Conservation (phyloP, 2,113 vertebrate genomes). For the Sinocyclocheilus rhinocerous region DNA sequence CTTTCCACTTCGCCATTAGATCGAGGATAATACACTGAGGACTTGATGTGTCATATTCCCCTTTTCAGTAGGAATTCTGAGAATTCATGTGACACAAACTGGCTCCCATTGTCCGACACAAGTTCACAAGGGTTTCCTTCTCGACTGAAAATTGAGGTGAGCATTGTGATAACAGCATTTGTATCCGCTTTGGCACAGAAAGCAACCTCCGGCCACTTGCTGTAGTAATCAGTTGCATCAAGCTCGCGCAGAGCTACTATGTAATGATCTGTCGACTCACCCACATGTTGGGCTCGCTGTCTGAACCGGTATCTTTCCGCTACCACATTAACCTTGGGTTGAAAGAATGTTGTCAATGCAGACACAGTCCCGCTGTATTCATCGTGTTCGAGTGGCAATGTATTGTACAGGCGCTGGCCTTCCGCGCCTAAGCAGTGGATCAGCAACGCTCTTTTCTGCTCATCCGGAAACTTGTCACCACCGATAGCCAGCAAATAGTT, state of each 20-base stretch:
- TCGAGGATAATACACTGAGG: neutral
- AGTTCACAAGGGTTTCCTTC: neutral
- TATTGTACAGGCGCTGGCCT: neutral
- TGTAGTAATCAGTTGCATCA: too few relatives aligned
- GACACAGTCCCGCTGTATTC: neutral
- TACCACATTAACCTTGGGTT: constrained; percentile 10
- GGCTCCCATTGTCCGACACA: neutral
- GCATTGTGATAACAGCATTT: too few relatives aligned
- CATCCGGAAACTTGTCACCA: neutral
- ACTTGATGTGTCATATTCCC: neutral
- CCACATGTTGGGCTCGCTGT: neutral
- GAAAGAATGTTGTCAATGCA: neutral
- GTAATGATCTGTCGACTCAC: too few relatives aligned
- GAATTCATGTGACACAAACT: neutral
- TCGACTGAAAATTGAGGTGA: neutral
- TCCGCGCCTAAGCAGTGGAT: neutral
- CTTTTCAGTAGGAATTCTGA: neutral
- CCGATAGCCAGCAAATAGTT: neutral
- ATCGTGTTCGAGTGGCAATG: neutral
- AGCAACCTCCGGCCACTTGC: too few relatives aligned
- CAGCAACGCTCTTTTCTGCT: neutral
- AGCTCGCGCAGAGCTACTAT: too few relatives aligned
- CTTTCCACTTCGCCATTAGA: neutral
- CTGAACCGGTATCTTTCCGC: neutral
- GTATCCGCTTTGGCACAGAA: too few relatives aligned